Evolutionary conservation across 2,797 vertebrate species (phyloP), one percentile per base, ranked within the genome.

Genomic region (Sarcoramphus papa): DNA sequence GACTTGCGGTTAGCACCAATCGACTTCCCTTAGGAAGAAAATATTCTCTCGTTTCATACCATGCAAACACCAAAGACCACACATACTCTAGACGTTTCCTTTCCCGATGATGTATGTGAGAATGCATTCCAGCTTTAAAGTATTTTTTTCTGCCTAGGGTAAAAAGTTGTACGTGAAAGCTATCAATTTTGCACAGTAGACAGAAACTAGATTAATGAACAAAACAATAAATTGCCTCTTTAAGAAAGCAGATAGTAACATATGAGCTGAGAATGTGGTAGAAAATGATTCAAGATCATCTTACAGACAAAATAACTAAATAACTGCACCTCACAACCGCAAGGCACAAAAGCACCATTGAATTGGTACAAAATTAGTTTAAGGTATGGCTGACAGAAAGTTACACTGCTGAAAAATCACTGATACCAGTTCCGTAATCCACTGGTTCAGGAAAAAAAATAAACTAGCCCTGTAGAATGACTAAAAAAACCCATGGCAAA

Each of bases 191-290:
- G 25, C 78, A 83, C 33, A 72, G 45, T 3, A 90, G 87, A 92
- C 79, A 95, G 77, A 91, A 94, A 81, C 33, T 18, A 93, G 76
- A 90, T 81, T 91, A 92, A 93, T 57, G 62, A 96, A 86, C 60
- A 78, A 90, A 92, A 50, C 40, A 85, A 92, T 80, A 91, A 93
- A 88, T 33, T 90, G 60, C 50, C 31, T 80, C 53, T 48, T 79
- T 63, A 70, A n/a, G 68, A 62, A 86, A 85, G 72, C 45, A 88
- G n/a, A 74, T 51, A 90, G 62, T 27, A 78, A 79, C 21, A 40
- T 0, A 14, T 2, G 51, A 94, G n/a, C n/a, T 59, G 22, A 91
- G 70, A 37, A 59, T 4, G 35, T 43, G 45, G 48, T 4, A 3
- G 75, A 80, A 97, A 75, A 88, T 19, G 0, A 92, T 81, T 86